phyloP scores from a whole-genome alignment of 2,888 invertebrate species.

The Callyntrura sp. region DNA sequence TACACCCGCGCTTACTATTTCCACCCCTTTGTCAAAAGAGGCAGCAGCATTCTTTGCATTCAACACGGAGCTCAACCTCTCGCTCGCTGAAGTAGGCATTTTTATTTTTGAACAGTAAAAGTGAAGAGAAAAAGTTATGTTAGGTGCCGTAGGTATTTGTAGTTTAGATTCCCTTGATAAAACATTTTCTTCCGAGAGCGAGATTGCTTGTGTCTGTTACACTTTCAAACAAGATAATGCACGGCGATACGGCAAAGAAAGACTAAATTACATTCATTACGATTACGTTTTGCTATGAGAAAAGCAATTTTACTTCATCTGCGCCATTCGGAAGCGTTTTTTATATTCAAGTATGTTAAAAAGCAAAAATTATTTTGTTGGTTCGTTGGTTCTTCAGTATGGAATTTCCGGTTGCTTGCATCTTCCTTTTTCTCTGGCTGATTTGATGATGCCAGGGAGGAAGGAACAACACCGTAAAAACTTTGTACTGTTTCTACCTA shows the following conservation, averaged over 20 bases:
- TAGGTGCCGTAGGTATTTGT: not conserved
- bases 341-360: constrained; percentile 50
- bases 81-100: too few relatives aligned
- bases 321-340: constrained; percentile 24
- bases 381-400: constrained; percentile 42
- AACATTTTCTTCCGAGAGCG: constrained; percentile 17
- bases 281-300: constrained; percentile 21
- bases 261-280: constrained; percentile 51
- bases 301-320: constrained; percentile 39
- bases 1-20: constrained; percentile 33
- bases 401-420: constrained; percentile 65
- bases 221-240: constrained; percentile 19
- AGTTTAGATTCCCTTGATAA: constrained; percentile 14
- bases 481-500: too few relatives aligned
- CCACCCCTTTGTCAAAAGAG: constrained; percentile 51
- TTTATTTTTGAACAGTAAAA: too few relatives aligned
- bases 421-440: constrained; percentile 54
- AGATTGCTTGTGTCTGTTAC: constrained; percentile 30
- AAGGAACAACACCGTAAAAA: not conserved
- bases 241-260: too few relatives aligned
- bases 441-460: constrained; percentile 42
- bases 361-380: constrained; percentile 46
- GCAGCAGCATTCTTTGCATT: too few relatives aligned
- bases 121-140: too few relatives aligned
- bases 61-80: too few relatives aligned